These are phyloP conservation scores for Nanorana parkeri DNA, from an alignment of 2,113 vertebrate species.

Conservation along the genomic window DNA sequence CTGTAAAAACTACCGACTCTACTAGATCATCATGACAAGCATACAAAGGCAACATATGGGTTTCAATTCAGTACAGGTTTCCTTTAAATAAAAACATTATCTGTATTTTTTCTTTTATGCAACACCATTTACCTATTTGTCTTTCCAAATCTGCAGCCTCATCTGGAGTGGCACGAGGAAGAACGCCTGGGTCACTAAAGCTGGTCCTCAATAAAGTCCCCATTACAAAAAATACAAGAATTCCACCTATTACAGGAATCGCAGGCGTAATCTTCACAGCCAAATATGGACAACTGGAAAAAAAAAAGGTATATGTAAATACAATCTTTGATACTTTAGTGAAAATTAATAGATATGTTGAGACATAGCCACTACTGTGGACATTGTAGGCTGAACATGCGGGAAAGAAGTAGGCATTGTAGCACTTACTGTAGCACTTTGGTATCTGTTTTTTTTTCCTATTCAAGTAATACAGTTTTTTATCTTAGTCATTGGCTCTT, in stretches of 20 bases:
- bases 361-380: not conserved
- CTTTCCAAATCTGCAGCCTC: conserved; percentile 94
- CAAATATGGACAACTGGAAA: conserved; percentile 85
- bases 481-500: no score
- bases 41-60: no score
- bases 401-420: not conserved
- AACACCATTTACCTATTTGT: conserved; percentile 87
- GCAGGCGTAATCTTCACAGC: conserved; percentile 85
- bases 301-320: conserved; percentile 38
- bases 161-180: conserved; percentile 88
- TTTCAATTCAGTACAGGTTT: no score
- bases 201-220: conserved; percentile 92
- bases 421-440: not conserved
- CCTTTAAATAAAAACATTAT: no score
- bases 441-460: not conserved
- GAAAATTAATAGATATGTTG: not conserved
- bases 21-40: no score
- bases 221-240: conserved; percentile 92
- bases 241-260: conserved; percentile 88
- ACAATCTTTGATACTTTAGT: not conserved
- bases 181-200: conserved; percentile 94
- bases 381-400: not conserved
- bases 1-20: no score
- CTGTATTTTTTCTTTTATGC: no score
- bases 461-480: no score